phyloP scores from a whole-genome alignment of 2,113 vertebrate species.

The Dendrocopos noguchii region DNA sequence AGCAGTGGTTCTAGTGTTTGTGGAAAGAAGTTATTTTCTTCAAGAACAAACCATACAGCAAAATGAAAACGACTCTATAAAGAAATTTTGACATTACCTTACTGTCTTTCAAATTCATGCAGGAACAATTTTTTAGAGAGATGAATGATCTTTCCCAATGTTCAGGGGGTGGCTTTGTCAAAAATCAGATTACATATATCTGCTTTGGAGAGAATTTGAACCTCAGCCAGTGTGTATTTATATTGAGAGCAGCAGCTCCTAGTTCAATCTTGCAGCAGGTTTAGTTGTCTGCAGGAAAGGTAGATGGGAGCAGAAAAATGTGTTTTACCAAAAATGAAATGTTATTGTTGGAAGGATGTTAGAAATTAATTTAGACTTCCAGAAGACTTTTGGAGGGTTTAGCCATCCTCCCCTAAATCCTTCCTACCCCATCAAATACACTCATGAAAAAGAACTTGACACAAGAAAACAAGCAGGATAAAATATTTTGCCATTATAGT shows the following conservation, averaged over 20 bases:
- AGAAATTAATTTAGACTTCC: background rate
- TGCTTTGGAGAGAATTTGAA: background rate
- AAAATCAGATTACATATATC: background rate
- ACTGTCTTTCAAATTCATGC: background rate
- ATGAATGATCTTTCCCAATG: background rate
- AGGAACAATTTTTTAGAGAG: background rate
- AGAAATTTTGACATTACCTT: background rate
- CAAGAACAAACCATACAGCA: background rate
- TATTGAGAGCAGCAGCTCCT: background rate
- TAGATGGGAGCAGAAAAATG: background rate
- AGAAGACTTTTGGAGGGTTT: background rate
- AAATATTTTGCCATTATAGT: background rate
- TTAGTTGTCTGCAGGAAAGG: background rate
- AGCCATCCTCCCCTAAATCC: background rate
- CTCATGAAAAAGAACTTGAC: background rate
- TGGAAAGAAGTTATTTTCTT: background rate
- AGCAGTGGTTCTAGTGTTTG: background rate
- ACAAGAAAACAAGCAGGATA: background rate
- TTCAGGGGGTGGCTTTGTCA: background rate
- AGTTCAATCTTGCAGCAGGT: slow-evolving; percentile 11
- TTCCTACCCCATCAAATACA: background rate
- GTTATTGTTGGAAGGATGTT: background rate
- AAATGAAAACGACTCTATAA: background rate
- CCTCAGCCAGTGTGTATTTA: background rate
- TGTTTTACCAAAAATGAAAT: background rate